These are phyloP conservation scores for Agonopterix heracliana DNA, from an alignment of 2,888 invertebrate genomes.

Conservation along the genomic window DNA sequence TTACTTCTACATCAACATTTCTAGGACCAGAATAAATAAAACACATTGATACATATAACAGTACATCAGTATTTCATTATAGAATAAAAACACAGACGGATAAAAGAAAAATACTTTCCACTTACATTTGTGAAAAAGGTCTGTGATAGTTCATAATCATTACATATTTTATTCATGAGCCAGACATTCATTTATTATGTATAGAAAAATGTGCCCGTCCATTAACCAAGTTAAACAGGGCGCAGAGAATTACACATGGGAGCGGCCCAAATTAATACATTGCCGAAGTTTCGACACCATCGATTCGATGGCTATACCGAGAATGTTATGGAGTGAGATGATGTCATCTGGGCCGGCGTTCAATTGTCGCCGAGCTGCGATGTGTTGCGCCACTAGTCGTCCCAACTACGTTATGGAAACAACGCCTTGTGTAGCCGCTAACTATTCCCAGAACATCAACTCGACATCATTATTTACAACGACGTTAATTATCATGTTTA, in stretches of 20 bases:
- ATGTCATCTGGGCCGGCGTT: constrained; percentile 51
- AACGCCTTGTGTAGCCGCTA: constrained; percentile 1
- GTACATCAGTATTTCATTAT: no score
- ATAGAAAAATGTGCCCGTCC: constrained; percentile 7
- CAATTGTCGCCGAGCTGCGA: constrained; percentile 38
- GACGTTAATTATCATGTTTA: neutral
- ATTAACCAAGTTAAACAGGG: constrained; percentile 28
- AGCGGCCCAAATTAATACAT: constrained; percentile 28
- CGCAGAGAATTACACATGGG: constrained; percentile 29
- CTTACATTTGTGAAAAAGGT: no score
- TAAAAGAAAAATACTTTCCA: no score
- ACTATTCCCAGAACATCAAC: no score
- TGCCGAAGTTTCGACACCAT: constrained; percentile 30
- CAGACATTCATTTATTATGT: constrained; percentile 3
- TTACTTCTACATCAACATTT: no score
- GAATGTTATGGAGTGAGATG: constrained; percentile 20
- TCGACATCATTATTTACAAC: no score
- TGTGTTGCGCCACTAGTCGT: constrained; percentile 17
- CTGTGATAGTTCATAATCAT: neutral
- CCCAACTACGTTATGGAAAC: constrained; percentile 1
- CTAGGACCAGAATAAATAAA: no score
- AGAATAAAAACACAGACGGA: no score
- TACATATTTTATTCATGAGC: neutral
- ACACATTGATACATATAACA: no score
- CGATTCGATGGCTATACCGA: constrained; percentile 12